Conservation (phyloP, 2,888 invertebrate species). For the Cerceris ruficornis region DNA sequence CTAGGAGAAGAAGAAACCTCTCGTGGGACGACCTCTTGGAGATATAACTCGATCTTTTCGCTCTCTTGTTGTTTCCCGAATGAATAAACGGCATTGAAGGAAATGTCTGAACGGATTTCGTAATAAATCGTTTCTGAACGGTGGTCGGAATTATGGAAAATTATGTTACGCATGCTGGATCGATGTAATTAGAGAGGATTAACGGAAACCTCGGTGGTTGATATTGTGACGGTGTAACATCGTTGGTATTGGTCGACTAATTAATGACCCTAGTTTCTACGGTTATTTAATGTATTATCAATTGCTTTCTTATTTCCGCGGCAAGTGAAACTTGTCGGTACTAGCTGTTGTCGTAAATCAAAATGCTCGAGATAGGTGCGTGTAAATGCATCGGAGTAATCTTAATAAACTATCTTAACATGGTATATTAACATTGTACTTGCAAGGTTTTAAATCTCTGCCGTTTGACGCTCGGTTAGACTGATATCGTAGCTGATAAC, state of each 20-base stretch:
- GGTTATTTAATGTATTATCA: too few species aligned
- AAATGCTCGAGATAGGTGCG: too few species aligned
- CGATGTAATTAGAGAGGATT: too few species aligned
- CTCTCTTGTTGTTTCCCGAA: constrained; percentile 21
- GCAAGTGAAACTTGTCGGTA: too few species aligned
- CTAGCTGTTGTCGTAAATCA: too few species aligned
- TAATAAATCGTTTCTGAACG: constrained; percentile 1
- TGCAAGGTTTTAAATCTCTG: not conserved
- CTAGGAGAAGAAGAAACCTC: constrained; percentile 30
- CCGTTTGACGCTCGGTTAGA: not conserved
- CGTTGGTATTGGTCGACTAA: too few species aligned
- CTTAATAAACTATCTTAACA: not conserved
- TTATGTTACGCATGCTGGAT: not conserved
- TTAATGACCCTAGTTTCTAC: too few species aligned
- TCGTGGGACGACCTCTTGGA: constrained; percentile 14
- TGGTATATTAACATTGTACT: not conserved
- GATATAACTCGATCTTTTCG: constrained; percentile 32
- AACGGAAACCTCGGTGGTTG: too few species aligned
- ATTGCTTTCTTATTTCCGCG: too few species aligned
- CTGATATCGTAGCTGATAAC: constrained; percentile 16
- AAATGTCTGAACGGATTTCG: not conserved
- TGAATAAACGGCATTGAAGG: constrained; percentile 19
- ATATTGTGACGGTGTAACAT: too few species aligned
- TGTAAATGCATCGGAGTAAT: not conserved
- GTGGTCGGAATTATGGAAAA: not conserved